Percentiles rank a stretch among this genome's conserved stretches.
These are phyloP conservation scores for Neolamprologus tretocephalus DNA, from an alignment of 2,113 vertebrate genomes.

Conservation along the genomic window DNA sequence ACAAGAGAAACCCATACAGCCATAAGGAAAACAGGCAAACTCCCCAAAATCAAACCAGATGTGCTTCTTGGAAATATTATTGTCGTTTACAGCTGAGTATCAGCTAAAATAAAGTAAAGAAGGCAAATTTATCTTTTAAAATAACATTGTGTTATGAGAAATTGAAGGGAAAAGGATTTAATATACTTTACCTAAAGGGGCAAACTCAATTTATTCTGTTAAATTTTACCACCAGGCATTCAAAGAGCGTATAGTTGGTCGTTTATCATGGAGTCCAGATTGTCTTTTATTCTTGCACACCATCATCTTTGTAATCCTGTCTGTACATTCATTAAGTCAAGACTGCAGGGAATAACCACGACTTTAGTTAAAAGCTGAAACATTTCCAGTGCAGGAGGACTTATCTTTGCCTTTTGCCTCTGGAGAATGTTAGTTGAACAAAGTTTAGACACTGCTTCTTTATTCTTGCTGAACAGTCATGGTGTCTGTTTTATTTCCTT, in stretches of 20 bases:
- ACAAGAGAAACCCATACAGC: not conserved
- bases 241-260: not conserved
- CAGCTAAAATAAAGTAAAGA: not conserved
- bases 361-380: not conserved
- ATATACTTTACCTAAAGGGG: not conserved
- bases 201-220: not conserved
- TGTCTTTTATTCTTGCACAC: not conserved
- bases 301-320: not conserved
- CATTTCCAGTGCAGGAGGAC: not conserved
- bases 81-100: not conserved
- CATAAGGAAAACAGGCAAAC: not conserved
- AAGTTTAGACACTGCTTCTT: not conserved
- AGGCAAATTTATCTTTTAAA: not conserved
- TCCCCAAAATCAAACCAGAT: not conserved
- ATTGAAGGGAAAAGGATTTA: not conserved
- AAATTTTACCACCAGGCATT: not conserved
- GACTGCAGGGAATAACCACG: not conserved
- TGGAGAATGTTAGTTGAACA: not conserved
- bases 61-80: not conserved
- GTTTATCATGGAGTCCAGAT: not conserved
- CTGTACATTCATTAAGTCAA: not conserved
- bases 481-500: not conserved
- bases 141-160: not conserved
- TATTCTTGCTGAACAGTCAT: not conserved
- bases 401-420: not conserved